Base-by-base conservation (phyloP, 2,797 vertebrate genomes). In the Sebastes itinus region DNA sequence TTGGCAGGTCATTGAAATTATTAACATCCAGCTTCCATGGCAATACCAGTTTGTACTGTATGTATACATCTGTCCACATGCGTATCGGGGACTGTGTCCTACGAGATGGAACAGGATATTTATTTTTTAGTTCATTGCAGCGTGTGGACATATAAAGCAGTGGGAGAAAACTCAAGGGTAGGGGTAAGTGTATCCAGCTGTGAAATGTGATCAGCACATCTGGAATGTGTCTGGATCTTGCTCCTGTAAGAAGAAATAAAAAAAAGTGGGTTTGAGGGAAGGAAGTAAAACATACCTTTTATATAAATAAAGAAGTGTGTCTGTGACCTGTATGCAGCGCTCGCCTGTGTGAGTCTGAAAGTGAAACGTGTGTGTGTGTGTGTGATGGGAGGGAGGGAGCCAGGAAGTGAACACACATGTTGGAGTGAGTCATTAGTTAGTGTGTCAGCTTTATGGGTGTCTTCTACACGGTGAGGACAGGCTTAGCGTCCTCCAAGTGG, bases 191-290 rank as follows among this genome's bases (percentile, higher is more conserved):
- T 85, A 83, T 88, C 92, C 94, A 95, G 92, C 94, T 95, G 95
- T 94, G 94, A 91, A 93, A 94, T 80, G 79, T 86, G 90, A 94
- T 92, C 88, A 30, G 89, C 87, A 93, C 94, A 95, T 95, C 93
- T 95, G 95, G 94, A 92, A 92, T 86, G 84, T 85, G 84, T 93
- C 92, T 93, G 90, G 81, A 78, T 84, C 77, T 77, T 54, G 79
- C 88, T 85, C 84, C 87, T 90, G 86, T 83, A 72, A 82, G 69
- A 68, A 64, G 70, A 49, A 76, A 67, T 67, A 60, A 54, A 7
- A 76, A 80, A 65, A 54, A 55, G 4, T 13, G 56, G 9, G 58
- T 74, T 75, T 80, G 72, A 79, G 72, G 83, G 75, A 82, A 94
- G 94, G 88, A 94, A 93, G 85, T 90, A 72, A 89, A 92, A 85